A percentile compares a stretch with the other conserved stretches of the same genome.
Conservation (phyloP, 2,113 vertebrate species). For the Nettapus auritus region DNA sequence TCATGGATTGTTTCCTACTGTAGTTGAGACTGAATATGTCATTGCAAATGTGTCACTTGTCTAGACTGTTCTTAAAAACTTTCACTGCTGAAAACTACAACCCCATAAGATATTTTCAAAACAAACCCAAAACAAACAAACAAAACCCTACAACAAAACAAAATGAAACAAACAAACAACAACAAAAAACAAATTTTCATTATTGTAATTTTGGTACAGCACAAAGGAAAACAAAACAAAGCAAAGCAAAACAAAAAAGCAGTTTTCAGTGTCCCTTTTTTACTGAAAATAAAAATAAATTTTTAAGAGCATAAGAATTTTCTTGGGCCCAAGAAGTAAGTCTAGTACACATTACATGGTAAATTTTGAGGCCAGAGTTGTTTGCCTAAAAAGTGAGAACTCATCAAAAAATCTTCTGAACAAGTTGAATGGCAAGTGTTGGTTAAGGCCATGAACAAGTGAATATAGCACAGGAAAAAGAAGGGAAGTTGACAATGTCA, state of each 20-base stretch:
- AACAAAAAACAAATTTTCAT: neutral
- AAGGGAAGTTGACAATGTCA: neutral
- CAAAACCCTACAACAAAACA: neutral
- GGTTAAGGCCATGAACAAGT: neutral
- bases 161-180: neutral
- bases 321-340: neutral
- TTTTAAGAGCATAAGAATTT: neutral
- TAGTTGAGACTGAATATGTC: neutral
- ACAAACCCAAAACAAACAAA: neutral
- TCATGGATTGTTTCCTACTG: neutral
- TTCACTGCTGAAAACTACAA: neutral
- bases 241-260: neutral
- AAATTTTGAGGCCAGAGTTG: neutral
- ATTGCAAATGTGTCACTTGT: neutral
- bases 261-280: neutral
- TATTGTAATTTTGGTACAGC: too few relatives aligned
- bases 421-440: neutral
- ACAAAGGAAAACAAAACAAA: too few relatives aligned
- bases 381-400: neutral
- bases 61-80: neutral
- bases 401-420: neutral
- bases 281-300: neutral
- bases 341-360: neutral
- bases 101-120: neutral
- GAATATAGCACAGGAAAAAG: neutral